phyloP scores from a whole-genome alignment of 2,888 invertebrate species.

The Tromatobia lineatoria region DNA sequence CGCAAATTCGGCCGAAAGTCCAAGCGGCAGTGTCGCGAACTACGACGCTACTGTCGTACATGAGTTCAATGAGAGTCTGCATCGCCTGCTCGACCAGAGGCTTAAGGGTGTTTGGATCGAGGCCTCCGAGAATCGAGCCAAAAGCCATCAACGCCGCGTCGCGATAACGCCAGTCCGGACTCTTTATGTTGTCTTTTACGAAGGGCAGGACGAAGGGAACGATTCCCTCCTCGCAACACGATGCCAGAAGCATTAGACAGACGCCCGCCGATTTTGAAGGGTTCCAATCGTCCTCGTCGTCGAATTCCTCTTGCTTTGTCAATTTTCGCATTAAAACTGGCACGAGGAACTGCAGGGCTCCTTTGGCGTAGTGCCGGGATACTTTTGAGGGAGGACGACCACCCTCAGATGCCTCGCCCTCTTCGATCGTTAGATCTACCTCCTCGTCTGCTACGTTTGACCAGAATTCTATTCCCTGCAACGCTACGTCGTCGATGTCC shows the following conservation, averaged over 20 bases:
- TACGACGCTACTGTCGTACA: conserved; percentile 97
- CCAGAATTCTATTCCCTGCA: conserved; percentile 99
- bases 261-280: conserved; percentile 99
- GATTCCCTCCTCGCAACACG: conserved; percentile 98
- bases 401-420: conserved; percentile 96
- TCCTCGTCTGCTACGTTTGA: conserved; percentile 99
- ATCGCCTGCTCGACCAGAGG: conserved; percentile 98
- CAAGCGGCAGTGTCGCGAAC: conserved; percentile 99
- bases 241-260: conserved; percentile 98
- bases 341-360: conserved; percentile 97
- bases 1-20: conserved; percentile 99
- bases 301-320: conserved; percentile 98
- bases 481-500: conserved; percentile 97
- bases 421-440: conserved; percentile 97
- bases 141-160: conserved; percentile 99
- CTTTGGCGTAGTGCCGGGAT: conserved; percentile 99
- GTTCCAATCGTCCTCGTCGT: conserved; percentile 99
- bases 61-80: conserved; percentile 96
- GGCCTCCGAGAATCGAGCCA: conserved; percentile 96
- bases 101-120: conserved; percentile 94
- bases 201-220: conserved; percentile 98
- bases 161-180: conserved; percentile 95
- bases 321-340: conserved; percentile 97
- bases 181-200: conserved; percentile 97
- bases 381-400: conserved; percentile 97